Evolutionary conservation across 2,797 vertebrate genomes (phyloP).

Genomic region (Setipinna tenuifilis): DNA sequence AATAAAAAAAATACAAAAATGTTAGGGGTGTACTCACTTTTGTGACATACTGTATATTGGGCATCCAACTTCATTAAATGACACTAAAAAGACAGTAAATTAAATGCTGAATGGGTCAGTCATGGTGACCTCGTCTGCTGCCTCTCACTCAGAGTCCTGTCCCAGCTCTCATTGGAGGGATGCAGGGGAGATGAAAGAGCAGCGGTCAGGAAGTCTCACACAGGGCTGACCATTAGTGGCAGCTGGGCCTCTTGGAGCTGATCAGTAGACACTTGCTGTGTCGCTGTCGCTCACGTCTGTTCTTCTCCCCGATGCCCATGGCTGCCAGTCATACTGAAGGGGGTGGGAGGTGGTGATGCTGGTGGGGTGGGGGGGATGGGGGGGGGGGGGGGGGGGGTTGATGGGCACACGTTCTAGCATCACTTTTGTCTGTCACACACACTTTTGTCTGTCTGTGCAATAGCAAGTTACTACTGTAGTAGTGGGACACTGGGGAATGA

Average conservation of each 20-base stretch:
- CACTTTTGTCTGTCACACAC: not conserved
- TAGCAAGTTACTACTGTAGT: not conserved
- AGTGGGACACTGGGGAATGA: not conserved
- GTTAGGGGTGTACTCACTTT: too few relatives aligned
- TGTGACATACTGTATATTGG: too few relatives aligned
- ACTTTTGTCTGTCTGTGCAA: not conserved
- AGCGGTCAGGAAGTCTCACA: constrained; percentile 54
- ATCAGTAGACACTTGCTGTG: constrained; percentile 58
- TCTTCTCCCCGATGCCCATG: constrained; percentile 51
- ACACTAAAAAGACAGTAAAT: too few relatives aligned
- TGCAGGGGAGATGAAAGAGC: constrained; percentile 38
- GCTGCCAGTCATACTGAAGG: constrained; percentile 38
- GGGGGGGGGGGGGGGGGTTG: not conserved
- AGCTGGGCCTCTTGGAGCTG: constrained; percentile 41
- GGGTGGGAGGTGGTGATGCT: too few relatives aligned
- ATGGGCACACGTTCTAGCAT: not conserved
- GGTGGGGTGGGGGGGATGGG: too few relatives aligned
- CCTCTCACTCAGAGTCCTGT: too few relatives aligned
- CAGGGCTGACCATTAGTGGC: constrained; percentile 69
- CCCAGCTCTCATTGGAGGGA: too few relatives aligned
- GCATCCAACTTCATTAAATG: not conserved
- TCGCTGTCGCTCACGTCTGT: constrained; percentile 59
- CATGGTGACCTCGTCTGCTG: too few relatives aligned
- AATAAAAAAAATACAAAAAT: too few relatives aligned
- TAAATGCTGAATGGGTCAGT: too few relatives aligned